Percentiles rank a stretch among this genome's conserved stretches.
phyloP scores from a whole-genome alignment of 2,888 invertebrate species.

The Tromatobia lineatoria region DNA sequence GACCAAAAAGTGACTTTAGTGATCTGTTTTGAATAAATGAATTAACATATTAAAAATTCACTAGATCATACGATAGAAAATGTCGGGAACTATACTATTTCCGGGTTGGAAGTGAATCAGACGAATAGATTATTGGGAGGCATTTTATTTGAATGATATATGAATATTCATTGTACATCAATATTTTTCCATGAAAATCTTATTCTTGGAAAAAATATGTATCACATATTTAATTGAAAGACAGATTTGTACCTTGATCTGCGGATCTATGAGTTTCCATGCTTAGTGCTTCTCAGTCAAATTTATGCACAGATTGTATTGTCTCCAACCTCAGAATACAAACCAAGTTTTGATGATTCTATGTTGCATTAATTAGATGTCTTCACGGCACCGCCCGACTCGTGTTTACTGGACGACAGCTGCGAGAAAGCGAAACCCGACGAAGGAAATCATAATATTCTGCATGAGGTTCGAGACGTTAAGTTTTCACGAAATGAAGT shows the following conservation, averaged over 20 bases:
- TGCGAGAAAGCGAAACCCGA: conserved; percentile 37
- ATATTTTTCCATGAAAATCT: too few species aligned
- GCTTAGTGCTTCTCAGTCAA: background rate
- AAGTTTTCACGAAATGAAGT: background rate
- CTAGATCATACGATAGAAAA: too few species aligned
- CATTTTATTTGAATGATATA: too few species aligned
- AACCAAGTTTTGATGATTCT: background rate
- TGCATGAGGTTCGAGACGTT: conserved; percentile 38
- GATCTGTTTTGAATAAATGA: too few species aligned
- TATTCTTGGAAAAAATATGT: too few species aligned
- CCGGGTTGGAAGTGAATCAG: too few species aligned
- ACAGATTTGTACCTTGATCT: background rate
- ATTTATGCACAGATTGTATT: background rate
- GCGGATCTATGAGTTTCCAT: background rate
- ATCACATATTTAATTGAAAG: too few species aligned
- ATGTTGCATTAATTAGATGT: background rate
- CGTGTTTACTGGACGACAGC: conserved; percentile 45
- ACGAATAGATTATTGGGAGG: too few species aligned
- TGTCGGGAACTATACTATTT: too few species aligned
- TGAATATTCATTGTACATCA: too few species aligned
- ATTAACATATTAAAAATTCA: too few species aligned
- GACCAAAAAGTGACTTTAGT: too few species aligned
- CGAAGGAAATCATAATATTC: conserved; percentile 44
- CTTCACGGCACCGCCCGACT: conserved; percentile 17
- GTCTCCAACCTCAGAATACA: background rate